These are phyloP conservation scores for Spongia lamella DNA, from an alignment of 37 sponge, comb jelly and placozoan species.

Conservation along the genomic window DNA sequence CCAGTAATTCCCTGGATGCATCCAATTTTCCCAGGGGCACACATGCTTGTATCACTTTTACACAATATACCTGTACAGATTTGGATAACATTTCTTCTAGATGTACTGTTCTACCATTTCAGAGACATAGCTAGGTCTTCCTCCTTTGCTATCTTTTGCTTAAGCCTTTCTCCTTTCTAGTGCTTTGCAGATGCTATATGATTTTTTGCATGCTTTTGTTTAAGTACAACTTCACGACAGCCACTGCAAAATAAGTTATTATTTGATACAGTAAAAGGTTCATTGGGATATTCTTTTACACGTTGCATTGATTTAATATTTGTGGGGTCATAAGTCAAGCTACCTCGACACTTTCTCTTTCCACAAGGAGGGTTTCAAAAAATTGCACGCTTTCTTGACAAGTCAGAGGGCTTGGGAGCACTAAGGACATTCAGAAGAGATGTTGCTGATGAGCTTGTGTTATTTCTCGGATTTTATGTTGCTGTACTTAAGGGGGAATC, in stretches of 20 bases:
- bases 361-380: slow-evolving; percentile 10
- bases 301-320: slow-evolving; percentile 14
- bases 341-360: slow-evolving; percentile 18
- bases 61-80: slow-evolving; percentile 45
- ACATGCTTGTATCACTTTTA: slow-evolving; percentile 42
- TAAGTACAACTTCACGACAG: no score
- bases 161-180: no score
- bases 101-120: slow-evolving; percentile 20
- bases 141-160: no score
- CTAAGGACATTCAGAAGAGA: no score
- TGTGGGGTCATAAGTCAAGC: slow-evolving; percentile 23
- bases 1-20: slow-evolving; percentile 27
- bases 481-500: no score
- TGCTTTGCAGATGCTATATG: no score
- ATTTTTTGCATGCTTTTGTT: no score
- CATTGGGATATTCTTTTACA: slow-evolving; percentile 11
- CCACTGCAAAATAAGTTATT: not conserved
- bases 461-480: no score
- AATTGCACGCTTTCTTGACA: no score
- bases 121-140: slow-evolving; percentile 27
- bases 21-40: slow-evolving; percentile 34
- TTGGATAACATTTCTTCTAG: slow-evolving; percentile 35
- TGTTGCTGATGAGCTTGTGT: no score
- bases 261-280: slow-evolving; percentile 15
- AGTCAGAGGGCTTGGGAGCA: no score